Base-by-base conservation (phyloP, 2,797 vertebrate species). In the Argya squamiceps region DNA sequence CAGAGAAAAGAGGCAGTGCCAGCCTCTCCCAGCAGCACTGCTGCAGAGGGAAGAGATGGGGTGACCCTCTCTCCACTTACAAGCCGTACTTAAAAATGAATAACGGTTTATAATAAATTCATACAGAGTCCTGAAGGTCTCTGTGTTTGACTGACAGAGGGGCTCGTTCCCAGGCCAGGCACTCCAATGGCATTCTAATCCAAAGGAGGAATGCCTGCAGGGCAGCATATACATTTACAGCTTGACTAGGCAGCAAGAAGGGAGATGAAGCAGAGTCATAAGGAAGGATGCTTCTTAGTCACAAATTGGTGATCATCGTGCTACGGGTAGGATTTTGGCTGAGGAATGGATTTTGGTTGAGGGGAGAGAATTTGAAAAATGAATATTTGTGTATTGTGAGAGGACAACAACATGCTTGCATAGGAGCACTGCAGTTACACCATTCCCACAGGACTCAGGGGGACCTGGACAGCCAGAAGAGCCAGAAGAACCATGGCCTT, bases 131-230 rank as follows among this genome's bases (percentile, higher is more conserved):
- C 83, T 92, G 93, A 84, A 94, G 75, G 82, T 73, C 83, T 79
- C 71, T 16, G 60, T 18, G 30, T 59, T 88, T 93, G 94, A 94
- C 74, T 92, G 96, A 95, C 84, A 86, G 81, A 55, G 68, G 77
- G 67, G 59, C 81, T 87, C 63, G 9, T 77, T 90, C 74, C 53
- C 59, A 79, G 91, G 47, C 75, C 75, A 41, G 76, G 92, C 67
- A 64, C 74, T 81, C 64, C 7, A 53, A 44, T 13, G 49, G 91
- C 81, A 60, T 82, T 77, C 37, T 36, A 62, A 84, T 71, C 88
- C 39, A 32, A 44, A 44, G 62, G n/a, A 78, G 62, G 75, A 88
- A 80, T 55, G 75, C 71, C 58, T 91, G 43, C 76, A 74, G 75
- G 71, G 81, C 73, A 92, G 87, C 93, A 69, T 27, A 90, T 36